A percentile compares a stretch with the other conserved stretches of the same genome.
Conservation (phyloP, 2,113 vertebrate species). For the Galbula dea region DNA sequence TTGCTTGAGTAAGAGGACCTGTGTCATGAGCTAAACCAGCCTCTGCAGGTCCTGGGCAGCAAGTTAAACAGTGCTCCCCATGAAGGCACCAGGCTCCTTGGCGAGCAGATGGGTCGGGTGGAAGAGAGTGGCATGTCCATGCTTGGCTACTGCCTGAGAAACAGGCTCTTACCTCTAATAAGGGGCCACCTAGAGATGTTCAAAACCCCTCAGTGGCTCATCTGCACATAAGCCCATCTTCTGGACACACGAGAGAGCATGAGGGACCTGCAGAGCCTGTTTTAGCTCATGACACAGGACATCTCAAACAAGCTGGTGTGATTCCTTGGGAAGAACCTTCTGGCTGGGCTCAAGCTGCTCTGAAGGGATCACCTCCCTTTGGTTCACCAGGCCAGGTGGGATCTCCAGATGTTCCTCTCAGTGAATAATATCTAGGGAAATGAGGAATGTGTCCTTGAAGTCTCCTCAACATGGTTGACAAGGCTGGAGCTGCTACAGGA, state of each 20-base stretch:
- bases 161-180: not conserved
- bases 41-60: too few relatives aligned
- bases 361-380: not conserved
- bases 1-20: too few relatives aligned
- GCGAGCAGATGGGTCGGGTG: not conserved
- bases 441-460: rapidly evolving
- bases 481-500: not conserved
- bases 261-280: not conserved
- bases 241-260: rapidly evolving
- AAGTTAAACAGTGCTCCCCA: not conserved
- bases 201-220: rapidly evolving
- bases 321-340: not conserved
- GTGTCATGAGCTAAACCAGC: too few relatives aligned
- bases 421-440: rapidly evolving
- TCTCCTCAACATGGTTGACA: rapidly evolving
- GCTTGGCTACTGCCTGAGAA: rapidly evolving
- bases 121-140: not conserved
- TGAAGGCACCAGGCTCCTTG: not conserved
- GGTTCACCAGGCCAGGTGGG: not conserved
- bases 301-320: not conserved
- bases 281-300: not conserved
- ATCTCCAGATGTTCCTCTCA: not conserved
- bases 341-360: not conserved
- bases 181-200: rapidly evolving
- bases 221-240: rapidly evolving